These are phyloP conservation scores for Neoascia interrupta DNA, from an alignment of 2,888 invertebrate species.

Conservation along the genomic window DNA sequence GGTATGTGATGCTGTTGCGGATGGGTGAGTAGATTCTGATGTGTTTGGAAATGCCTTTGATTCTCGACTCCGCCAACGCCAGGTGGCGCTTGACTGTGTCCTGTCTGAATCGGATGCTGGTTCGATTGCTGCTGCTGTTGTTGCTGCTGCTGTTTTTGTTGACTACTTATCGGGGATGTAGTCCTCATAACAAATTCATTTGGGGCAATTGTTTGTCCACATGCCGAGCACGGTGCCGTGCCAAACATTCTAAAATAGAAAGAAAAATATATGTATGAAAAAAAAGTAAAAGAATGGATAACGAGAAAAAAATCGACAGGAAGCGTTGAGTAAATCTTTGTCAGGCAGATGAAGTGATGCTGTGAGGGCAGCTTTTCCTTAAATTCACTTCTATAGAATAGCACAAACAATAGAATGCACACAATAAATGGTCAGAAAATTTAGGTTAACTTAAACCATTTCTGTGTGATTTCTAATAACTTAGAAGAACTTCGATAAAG, in stretches of 20 bases:
- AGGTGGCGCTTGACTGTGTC: constrained; percentile 69
- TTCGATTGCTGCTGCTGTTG: constrained; percentile 77
- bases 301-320: background rate
- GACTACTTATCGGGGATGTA: constrained; percentile 72
- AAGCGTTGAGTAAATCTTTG: constrained; percentile 27
- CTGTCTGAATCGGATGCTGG: constrained; percentile 67
- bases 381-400: constrained; percentile 6
- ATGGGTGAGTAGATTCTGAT: constrained; percentile 68
- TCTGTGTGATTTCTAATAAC: no score
- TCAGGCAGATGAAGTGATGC: constrained; percentile 2
- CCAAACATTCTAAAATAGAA: constrained; percentile 89
- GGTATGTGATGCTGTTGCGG: constrained; percentile 64
- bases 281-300: constrained; percentile 19
- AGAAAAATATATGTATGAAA: constrained; percentile 6
- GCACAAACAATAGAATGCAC: constrained; percentile 21
- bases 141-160: constrained; percentile 73
- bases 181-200: constrained; percentile 93
- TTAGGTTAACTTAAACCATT: no score
- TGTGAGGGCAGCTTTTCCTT: constrained; percentile 13
- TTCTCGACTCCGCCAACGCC: constrained; percentile 64
- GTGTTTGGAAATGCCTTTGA: constrained; percentile 71
- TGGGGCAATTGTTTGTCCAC: constrained; percentile 93
- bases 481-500: no score
- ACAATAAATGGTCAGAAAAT: no score
- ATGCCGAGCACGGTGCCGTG: constrained; percentile 92